Base-by-base conservation (phyloP, 2,113 vertebrate genomes). In the Gnathonemus longibarbis region DNA sequence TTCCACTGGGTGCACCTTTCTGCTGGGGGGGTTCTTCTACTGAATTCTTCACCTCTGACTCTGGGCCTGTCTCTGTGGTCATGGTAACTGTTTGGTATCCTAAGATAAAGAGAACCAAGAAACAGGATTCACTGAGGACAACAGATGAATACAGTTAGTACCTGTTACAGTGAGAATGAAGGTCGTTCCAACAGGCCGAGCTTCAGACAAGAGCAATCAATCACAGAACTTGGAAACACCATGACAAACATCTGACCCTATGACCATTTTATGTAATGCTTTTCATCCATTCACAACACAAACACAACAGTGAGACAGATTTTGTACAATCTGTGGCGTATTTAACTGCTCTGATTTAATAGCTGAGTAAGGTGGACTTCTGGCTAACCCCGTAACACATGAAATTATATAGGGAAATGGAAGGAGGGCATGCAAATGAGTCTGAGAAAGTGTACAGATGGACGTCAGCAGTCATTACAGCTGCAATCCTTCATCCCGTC, bases 11-110 rank as follows among this genome's bases (percentile, higher is more conserved):
- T 90, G 94, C 95, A 90, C 93, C 94, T 93, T 94, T 97, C 88
- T 95, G 92, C 91, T 94, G 93, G 0, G 95, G 95, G 91, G 94
- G 95, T 91, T 97, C 95, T 90, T 96, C 94, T 91, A 95, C 94
- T 0, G 93, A 83, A 91, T 95, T 96, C 93, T 94, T 96, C 94
- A 96, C 96, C 93, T 96, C 96, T 8, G 93, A 95, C 91, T 96
- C 94, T 0, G 95, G 94, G 91, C 95, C 95, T 0, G 94, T 96
- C 94, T 97, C 96, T 84, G 95, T 97, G 50, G 95, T 96, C 97
- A 97, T 96, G 95, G 93, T 94, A 93, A 93, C 94, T 91, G 94
- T 91, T 94, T 94, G 95, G 92, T 93, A 95, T 93, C 92, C 95
- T 96, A 66, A 85, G 27, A 70, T 6, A 17, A 86, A 48, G 91